Evolutionary conservation across 2,888 invertebrate genomes (phyloP).

Genomic region (Cheilosia vulpina): DNA sequence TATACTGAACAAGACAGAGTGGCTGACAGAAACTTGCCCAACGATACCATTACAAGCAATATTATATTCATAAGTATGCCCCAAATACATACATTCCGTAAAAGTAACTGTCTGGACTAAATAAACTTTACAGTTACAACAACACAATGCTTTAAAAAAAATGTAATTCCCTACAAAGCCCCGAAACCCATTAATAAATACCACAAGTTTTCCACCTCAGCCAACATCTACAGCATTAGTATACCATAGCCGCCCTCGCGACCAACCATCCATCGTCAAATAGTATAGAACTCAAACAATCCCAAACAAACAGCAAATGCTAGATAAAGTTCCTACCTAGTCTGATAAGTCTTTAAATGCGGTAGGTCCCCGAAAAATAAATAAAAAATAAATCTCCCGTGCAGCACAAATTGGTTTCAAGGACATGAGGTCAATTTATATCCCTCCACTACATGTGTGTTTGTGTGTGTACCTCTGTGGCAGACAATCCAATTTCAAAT

Average conservation of each 20-base stretch:
- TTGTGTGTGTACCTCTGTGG: neutral
- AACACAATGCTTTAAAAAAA: neutral
- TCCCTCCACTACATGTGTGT: neutral
- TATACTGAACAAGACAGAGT: too few species aligned
- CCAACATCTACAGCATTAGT: neutral
- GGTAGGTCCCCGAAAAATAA: conserved; percentile 13
- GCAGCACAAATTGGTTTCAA: conserved; percentile 43
- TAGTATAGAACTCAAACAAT: neutral
- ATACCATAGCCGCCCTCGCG: neutral
- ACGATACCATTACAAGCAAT: too few species aligned
- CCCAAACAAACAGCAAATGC: conserved; percentile 6
- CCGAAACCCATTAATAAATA: conserved; percentile 25
- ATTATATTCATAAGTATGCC: too few species aligned
- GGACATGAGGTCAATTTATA: conserved; percentile 48
- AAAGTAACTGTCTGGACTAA: too few species aligned
- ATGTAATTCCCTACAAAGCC: neutral
- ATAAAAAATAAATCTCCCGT: conserved; percentile 42
- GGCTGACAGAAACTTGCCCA: too few species aligned
- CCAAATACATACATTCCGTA: too few species aligned
- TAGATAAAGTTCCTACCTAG: conserved; percentile 3
- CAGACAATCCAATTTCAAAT: conserved; percentile 52
- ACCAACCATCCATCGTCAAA: conserved; percentile 5
- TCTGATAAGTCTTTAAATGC: conserved; percentile 27
- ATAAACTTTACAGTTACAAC: neutral
- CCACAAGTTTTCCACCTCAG: conserved; percentile 31